phyloP scores from a whole-genome alignment of 2,888 invertebrate genomes.

The Lottia scabra region DNA sequence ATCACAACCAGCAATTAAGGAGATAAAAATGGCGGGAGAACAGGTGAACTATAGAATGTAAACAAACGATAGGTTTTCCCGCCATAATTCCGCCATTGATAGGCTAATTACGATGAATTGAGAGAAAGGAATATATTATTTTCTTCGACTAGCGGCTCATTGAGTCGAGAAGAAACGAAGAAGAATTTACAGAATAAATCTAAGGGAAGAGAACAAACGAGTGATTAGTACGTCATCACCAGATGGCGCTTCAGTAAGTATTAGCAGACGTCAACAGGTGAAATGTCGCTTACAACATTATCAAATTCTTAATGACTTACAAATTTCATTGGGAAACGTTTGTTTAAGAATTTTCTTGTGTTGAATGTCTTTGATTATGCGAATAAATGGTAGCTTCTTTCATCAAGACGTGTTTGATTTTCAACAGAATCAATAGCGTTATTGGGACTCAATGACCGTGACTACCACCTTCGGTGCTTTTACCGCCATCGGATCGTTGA shows the following conservation, averaged over 20 bases:
- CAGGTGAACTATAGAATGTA: not conserved
- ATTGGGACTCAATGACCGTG: not conserved
- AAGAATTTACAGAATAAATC: constrained; percentile 3
- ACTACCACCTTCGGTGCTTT: not conserved
- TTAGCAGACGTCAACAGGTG: not conserved
- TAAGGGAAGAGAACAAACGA: not conserved
- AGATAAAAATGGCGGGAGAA: not conserved
- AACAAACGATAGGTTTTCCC: constrained; percentile 3
- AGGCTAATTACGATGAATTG: not conserved
- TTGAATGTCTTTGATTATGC: not conserved
- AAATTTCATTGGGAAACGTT: not conserved
- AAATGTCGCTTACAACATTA: constrained; percentile 4
- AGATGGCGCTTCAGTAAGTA: constrained; percentile 1
- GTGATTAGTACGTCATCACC: not conserved
- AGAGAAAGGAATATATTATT: constrained; percentile 1
- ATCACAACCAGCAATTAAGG: not conserved
- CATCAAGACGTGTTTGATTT: not conserved
- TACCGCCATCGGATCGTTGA: not conserved
- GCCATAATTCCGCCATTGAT: constrained; percentile 2
- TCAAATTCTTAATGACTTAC: constrained; percentile 1
- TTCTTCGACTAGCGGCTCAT: not conserved
- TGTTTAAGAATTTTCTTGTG: not conserved
- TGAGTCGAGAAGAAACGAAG: not conserved
- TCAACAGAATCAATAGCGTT: not conserved
- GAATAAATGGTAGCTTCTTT: not conserved